Evolutionary conservation across 2,797 vertebrate genomes (phyloP).

Genomic region (Gambelia wislizenii): DNA sequence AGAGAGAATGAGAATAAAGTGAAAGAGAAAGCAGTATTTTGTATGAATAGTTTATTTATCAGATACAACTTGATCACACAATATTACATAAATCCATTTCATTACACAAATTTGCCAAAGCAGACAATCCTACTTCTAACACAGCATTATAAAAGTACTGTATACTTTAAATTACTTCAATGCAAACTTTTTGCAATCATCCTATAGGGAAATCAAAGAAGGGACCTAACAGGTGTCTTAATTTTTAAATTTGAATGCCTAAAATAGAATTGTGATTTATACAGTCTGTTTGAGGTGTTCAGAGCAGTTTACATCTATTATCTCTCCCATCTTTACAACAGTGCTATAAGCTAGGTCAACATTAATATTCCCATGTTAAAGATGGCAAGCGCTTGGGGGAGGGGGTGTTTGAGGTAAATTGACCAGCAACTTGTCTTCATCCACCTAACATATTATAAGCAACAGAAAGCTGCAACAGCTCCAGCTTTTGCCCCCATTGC

Average conservation of each 20-base stretch:
- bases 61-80: neutral
- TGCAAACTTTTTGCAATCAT: neutral
- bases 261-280: neutral
- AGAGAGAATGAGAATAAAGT: neutral
- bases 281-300: neutral
- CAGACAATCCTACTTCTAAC: neutral
- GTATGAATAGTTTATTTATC: neutral
- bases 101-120: neutral
- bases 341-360: neutral
- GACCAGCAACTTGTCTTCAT: neutral
- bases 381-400: neutral
- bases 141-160: neutral
- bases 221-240: neutral
- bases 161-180: neutral
- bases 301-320: neutral
- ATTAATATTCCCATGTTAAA: neutral
- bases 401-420: neutral
- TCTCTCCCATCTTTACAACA: neutral
- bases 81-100: neutral
- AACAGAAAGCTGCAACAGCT: neutral
- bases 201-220: neutral
- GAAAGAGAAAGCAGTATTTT: neutral
- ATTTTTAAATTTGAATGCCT: neutral
- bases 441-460: neutral
- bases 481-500: neutral